phyloP scores from a whole-genome alignment of 2,797 vertebrate species.

The Artibeus jamaicensis region DNA sequence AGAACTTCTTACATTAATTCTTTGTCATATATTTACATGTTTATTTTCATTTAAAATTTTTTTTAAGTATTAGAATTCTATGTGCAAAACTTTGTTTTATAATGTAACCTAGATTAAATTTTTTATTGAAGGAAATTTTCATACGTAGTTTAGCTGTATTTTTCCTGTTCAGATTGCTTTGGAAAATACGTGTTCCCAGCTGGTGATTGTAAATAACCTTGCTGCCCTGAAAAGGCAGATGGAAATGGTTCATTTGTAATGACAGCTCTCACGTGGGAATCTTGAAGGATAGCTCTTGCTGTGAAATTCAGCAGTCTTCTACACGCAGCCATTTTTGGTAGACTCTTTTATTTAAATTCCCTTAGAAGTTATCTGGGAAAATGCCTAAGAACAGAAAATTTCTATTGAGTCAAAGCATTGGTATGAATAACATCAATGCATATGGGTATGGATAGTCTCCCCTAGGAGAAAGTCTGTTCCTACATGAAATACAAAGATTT shows the following conservation, averaged over 20 bases:
- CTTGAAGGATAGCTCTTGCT: constrained; percentile 75
- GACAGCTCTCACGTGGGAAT: constrained; percentile 78
- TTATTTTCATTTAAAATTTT: neutral
- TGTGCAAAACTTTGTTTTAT: neutral
- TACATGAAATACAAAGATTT: neutral
- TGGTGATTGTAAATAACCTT: constrained; percentile 82
- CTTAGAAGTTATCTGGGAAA: constrained; percentile 66
- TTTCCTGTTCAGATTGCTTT: constrained; percentile 70
- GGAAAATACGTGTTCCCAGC: constrained; percentile 77
- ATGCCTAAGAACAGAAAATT: constrained; percentile 51
- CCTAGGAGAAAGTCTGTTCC: constrained; percentile 18
- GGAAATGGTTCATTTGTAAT: constrained; percentile 82
- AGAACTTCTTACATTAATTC: neutral
- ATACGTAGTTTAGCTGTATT: constrained; percentile 22
- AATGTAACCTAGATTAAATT: neutral
- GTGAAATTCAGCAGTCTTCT: constrained; percentile 81
- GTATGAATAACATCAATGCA: constrained; percentile 38
- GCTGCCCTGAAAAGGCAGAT: constrained; percentile 81
- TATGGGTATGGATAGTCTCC: neutral
- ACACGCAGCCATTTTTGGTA: constrained; percentile 74
- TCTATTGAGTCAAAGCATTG: constrained; percentile 45
- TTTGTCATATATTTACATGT: neutral
- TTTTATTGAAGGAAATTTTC: constrained; percentile 33
- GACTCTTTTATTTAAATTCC: constrained; percentile 70
- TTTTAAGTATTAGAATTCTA: neutral